These are phyloP conservation scores for Brachypodius melanocephalos DNA, from an alignment of 2,113 vertebrate genomes.

Conservation along the genomic window DNA sequence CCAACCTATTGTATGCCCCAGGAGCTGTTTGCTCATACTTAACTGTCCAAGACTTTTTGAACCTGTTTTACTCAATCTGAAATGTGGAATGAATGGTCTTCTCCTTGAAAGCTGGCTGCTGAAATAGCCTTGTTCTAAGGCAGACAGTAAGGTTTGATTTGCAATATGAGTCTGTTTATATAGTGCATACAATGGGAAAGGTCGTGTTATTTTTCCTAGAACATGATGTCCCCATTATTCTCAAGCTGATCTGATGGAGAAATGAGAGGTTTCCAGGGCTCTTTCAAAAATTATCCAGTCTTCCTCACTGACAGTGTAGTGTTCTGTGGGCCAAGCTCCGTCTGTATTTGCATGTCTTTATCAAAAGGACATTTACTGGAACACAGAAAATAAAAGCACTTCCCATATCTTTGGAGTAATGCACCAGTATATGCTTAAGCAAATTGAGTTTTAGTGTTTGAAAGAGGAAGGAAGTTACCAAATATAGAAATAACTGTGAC, in stretches of 20 bases:
- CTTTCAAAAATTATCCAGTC: neutral
- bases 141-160: neutral
- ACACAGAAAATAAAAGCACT: constrained; percentile 8
- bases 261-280: neutral
- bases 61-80: neutral
- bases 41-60: neutral
- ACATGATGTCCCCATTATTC: neutral
- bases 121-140: neutral
- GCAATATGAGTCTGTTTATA: neutral
- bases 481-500: neutral
- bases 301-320: neutral
- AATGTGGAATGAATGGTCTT: neutral
- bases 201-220: neutral
- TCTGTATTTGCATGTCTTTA: neutral
- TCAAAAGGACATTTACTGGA: neutral
- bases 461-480: constrained; percentile 6
- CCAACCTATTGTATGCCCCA: neutral
- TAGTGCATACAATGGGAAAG: neutral
- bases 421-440: neutral
- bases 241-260: neutral
- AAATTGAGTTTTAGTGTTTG: neutral
- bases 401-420: neutral
- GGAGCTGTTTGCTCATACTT: neutral
- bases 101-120: neutral
- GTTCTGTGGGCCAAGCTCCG: neutral